A percentile compares a stretch with the other conserved stretches of the same genome.
phyloP scores from a whole-genome alignment of 2,888 invertebrate genomes.

The Callyntrura sp. region DNA sequence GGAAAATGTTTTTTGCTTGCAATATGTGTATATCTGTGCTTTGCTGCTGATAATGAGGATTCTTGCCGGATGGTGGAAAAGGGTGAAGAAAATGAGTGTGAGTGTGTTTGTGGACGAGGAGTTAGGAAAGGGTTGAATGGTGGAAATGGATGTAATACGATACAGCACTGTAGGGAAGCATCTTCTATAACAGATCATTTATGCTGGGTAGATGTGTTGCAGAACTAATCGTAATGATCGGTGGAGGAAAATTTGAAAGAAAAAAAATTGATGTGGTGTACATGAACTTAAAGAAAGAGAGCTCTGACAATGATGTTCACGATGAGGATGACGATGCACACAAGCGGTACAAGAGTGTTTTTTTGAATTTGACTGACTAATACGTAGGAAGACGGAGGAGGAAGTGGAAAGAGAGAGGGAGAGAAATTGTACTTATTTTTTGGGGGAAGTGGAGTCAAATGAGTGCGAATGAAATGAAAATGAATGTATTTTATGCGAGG shows the following conservation, averaged over 20 bases:
- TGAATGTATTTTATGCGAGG: conserved; percentile 31
- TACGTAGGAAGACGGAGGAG: conserved; percentile 2
- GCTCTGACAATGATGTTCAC: neutral
- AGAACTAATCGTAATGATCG: conserved; percentile 62
- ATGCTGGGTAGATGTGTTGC: conserved; percentile 34
- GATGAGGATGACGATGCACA: neutral
- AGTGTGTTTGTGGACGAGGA: too few relatives aligned
- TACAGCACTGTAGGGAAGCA: neutral
- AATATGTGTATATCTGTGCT: too few relatives aligned
- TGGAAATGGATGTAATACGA: conserved; percentile 48
- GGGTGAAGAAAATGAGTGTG: conserved; percentile 11
- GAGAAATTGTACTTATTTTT: neutral
- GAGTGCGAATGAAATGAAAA: conserved; percentile 41
- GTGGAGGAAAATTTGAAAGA: conserved; percentile 13
- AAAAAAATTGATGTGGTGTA: neutral
- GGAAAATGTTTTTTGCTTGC: too few relatives aligned
- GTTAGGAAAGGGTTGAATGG: conserved; percentile 32
- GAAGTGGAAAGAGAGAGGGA: conserved; percentile 15
- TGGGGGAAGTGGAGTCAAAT: conserved; percentile 46
- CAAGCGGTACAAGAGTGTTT: neutral
- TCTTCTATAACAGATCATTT: neutral
- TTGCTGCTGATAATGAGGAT: conserved; percentile 49
- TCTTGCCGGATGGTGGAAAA: neutral
- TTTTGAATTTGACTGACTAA: conserved; percentile 47
- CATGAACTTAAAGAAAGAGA: conserved; percentile 31